These are phyloP conservation scores for Stercorarius parasiticus DNA, from an alignment of 2,113 vertebrate species.

Conservation along the genomic window DNA sequence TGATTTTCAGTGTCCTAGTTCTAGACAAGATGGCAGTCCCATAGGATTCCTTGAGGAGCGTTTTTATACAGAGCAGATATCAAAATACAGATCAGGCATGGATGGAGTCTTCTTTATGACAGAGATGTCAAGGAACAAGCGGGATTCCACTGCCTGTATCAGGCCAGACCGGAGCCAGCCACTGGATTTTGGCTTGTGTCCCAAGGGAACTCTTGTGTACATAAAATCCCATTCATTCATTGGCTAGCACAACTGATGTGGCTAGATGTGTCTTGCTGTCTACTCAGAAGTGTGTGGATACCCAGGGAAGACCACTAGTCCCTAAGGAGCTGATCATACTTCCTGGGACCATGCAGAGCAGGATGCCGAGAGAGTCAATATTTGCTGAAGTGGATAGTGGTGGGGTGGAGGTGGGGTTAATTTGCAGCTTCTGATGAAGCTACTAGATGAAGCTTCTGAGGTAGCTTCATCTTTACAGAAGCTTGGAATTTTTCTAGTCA, in stretches of 20 bases:
- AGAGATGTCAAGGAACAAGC: not conserved
- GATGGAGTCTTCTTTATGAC: not conserved
- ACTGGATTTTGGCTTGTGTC: not conserved
- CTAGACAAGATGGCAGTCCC: not conserved
- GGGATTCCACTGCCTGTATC: not conserved
- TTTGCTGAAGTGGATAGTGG: not conserved
- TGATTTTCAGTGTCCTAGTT: not conserved
- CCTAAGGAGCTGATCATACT: not conserved
- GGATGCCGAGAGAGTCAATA: not conserved
- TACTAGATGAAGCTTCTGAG: not conserved
- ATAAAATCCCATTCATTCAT: not conserved
- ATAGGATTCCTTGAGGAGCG: not conserved
- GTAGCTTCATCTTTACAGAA: not conserved
- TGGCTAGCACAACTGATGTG: not conserved
- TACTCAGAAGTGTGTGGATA: not conserved
- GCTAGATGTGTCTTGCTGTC: not conserved
- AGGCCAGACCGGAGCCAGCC: not conserved
- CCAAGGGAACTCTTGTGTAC: not conserved
- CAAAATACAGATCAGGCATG: not conserved
- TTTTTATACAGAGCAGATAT: not conserved
- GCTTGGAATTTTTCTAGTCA: not conserved
- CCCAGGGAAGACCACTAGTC: not conserved
- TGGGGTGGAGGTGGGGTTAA: not conserved
- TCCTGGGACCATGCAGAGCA: not conserved
- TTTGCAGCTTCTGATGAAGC: not conserved